Conservation (phyloP, 1,140 invertebrate genomes). For the Drosophila yakuba region DNA sequence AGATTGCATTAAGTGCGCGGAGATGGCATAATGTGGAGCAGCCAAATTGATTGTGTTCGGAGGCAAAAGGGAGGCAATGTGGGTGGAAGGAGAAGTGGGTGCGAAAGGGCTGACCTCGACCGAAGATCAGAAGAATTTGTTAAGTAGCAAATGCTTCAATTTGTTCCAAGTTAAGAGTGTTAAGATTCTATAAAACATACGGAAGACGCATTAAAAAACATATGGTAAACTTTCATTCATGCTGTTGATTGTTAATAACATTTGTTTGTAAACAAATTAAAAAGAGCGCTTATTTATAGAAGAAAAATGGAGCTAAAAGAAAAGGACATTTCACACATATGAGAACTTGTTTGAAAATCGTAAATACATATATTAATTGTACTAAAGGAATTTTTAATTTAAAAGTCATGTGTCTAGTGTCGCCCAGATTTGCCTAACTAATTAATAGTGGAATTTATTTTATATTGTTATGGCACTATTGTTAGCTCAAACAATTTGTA, state of each 20-base stretch:
- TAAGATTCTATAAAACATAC: constrained; percentile 13
- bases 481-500: constrained; percentile 8
- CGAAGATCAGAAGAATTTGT: constrained; percentile 18
- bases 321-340: no score
- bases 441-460: no score
- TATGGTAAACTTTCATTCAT: constrained; percentile 10
- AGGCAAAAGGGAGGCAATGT: constrained; percentile 9
- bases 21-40: constrained; percentile 46
- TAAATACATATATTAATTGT: no score
- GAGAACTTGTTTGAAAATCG: no score
- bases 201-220: constrained; percentile 18
- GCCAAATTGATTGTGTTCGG: constrained; percentile 65
- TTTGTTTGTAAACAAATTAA: constrained; percentile 7
- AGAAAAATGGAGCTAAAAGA: neutral
- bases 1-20: constrained; percentile 68
- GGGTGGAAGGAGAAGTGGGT: constrained; percentile 34
- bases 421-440: no score
- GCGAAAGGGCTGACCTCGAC: constrained; percentile 67
- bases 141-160: constrained; percentile 36
- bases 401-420: no score
- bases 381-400: no score
- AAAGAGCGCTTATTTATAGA: neutral
- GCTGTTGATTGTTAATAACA: constrained; percentile 5
- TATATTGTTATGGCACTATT: no score
- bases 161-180: constrained; percentile 23